Base-by-base conservation (phyloP, 2,888 invertebrate genomes). In the Rutpela maculata region DNA sequence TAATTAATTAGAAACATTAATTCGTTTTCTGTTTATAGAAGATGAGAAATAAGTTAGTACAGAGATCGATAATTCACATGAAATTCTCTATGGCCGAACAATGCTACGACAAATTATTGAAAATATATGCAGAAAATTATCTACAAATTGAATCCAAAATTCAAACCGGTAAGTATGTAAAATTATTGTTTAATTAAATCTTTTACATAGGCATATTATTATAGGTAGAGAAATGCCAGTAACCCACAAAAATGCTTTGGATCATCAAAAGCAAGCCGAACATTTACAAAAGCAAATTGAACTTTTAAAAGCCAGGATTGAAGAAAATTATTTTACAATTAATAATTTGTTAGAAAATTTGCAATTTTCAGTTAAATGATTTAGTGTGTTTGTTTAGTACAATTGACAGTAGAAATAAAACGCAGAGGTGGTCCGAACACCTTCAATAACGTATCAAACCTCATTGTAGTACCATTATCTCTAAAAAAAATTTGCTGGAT, bases 71-170 rank as follows among this genome's bases (percentile, higher is more conserved):
- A 63, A 35, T 69, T 26, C 60, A 72, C 26, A 68, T 75, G 19
- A 73, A 80, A 57, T 80, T 80, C 56, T 65, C 63, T n/a, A 60
- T 77, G 22, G 77, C 77, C 19, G 17, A 63, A 38, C 31, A 74
- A 22, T 78, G 75, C 62, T 78, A 74, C 26, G 75, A 77, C 35
- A 77, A 71, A 66, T 22, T 77, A 18, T 55, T 77, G 38, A 43
- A 74, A 67, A 55, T 22, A 5, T 70, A 67, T 55, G 69, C n/a
- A 18, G 73, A 76, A 57, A 68, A 65, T 3, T 56, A 38, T 65
- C 15, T 69, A 35, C 63, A 65, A 18, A n/a, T 22, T 50, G n/a
- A 50, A n/a, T n/a, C 19, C n/a, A 70, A 17, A 31, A 55, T 43
- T 15, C n/a, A 50, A 4, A 4, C 19, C n/a, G 19, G 22, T 67